Evolutionary conservation across 1,140 invertebrate genomes (phyloP), one percentile per base, ranked within the genome.

Genomic region (Sipha flava): DNA sequence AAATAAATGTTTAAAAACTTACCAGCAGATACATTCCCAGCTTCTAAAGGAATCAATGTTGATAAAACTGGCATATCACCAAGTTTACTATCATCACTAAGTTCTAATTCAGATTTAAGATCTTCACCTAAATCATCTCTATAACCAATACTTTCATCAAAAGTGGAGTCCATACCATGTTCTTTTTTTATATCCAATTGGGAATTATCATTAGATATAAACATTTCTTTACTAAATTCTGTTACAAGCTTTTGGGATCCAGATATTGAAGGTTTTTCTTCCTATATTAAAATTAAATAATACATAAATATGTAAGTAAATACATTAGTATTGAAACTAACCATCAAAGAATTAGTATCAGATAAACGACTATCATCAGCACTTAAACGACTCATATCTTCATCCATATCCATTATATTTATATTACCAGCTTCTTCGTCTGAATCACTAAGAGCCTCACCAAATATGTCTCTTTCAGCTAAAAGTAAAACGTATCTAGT

Each of bases 391-490:
- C 92, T 92, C 62, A 89, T 92, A 82, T 95, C 93, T 83, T 95
- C 93, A 83, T 94, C 93, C 62, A 94, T 84, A 83, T 94, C 93
- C 82, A 92, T 88, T 72, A 92, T 90, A 82, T 92, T 91, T 34
- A 75, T 82, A 83, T 90, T 90, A 7, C 89, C 88, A 81, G 91
- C 89, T 84, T 93, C 92, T 81, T 91, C 89, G 82, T 90, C 90
- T 57, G 93, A 94, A 83, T 94, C 93, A 84, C 93, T 95, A 0
- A 95, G 90, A 52, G 91, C 90, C 83, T 93, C 94, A 57, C 95
- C 95, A 87, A 96, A 97, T 84, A 96, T 94, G 83, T 96, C 93
- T 83, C 93, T 91, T 83, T 92, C 92, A 80, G 89, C 90, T 86
- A 85, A 84, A 84, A 86, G 81, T 31, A 82, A 82, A 62, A 83